phyloP scores from a whole-genome alignment of 1,140 invertebrate genomes.

The Drosophila bocqueti region DNA sequence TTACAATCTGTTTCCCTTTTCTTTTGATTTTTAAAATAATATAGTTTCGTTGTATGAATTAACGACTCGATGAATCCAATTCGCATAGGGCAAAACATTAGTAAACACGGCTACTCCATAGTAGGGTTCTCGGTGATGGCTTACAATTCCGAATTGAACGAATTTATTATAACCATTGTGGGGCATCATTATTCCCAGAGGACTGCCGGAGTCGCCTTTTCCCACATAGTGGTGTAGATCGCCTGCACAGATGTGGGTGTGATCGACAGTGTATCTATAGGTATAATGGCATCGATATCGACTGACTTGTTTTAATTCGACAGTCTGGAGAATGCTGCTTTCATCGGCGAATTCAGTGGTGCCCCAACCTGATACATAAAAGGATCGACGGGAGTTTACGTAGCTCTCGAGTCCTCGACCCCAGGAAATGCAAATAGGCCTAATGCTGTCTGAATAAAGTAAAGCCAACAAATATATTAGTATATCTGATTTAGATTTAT shows the following conservation, averaged over 20 bases:
- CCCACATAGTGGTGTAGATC: not conserved
- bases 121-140: not conserved
- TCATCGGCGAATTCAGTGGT: not conserved
- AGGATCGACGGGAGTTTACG: not conserved
- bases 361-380: slow-evolving; percentile 4
- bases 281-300: not conserved
- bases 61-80: not conserved
- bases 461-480: not conserved
- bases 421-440: slow-evolving; percentile 1
- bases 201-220: slow-evolving; percentile 7
- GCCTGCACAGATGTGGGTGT: slow-evolving; percentile 7
- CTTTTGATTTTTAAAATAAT: not conserved
- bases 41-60: not conserved
- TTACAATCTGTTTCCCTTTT: not conserved
- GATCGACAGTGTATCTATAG: slow-evolving; percentile 1
- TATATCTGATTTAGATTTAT: not conserved
- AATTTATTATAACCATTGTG: not conserved
- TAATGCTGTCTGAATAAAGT: slow-evolving; percentile 2
- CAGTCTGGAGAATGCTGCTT: not conserved
- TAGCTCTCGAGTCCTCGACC: not conserved
- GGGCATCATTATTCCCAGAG: not conserved
- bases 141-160: slow-evolving; percentile 17
- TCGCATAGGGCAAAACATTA: not conserved
- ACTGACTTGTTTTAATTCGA: not conserved
- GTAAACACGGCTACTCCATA: slow-evolving; percentile 9